Conservation (phyloP, 2,888 invertebrate species). For the Tenthredo notha region DNA sequence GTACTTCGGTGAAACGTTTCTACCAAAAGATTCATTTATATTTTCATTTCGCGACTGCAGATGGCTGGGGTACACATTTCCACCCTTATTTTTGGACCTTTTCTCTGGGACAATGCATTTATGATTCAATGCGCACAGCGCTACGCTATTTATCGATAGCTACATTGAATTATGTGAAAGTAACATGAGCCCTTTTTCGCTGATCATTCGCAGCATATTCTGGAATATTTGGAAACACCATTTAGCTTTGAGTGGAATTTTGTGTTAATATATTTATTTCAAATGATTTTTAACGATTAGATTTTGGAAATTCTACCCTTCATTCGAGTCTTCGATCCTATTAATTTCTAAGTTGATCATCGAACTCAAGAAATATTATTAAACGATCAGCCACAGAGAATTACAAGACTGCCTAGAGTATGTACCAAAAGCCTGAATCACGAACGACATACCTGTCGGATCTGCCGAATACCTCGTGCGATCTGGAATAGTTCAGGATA, state of each 20-base stretch:
- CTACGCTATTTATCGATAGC: not conserved
- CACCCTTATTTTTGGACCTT: not conserved
- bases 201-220: not conserved
- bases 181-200: not conserved
- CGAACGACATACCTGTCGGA: slow-evolving; percentile 32
- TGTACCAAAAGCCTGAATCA: not conserved
- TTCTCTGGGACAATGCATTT: not conserved
- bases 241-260: too few species aligned
- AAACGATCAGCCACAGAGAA: not conserved
- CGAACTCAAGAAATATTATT: not conserved
- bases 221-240: too few species aligned
- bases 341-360: not conserved
- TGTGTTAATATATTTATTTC: not conserved
- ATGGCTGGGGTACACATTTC: not conserved
- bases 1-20: not conserved
- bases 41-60: not conserved
- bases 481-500: slow-evolving; percentile 12
- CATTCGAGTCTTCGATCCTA: not conserved
- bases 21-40: not conserved
- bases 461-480: not conserved
- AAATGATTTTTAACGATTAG: not conserved
- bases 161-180: not conserved
- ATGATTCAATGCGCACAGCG: not conserved
- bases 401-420: slow-evolving; percentile 7
- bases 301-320: not conserved